These are phyloP conservation scores for Dryocosmus kuriphilus DNA, from an alignment of 2,888 invertebrate genomes.

Conservation along the genomic window DNA sequence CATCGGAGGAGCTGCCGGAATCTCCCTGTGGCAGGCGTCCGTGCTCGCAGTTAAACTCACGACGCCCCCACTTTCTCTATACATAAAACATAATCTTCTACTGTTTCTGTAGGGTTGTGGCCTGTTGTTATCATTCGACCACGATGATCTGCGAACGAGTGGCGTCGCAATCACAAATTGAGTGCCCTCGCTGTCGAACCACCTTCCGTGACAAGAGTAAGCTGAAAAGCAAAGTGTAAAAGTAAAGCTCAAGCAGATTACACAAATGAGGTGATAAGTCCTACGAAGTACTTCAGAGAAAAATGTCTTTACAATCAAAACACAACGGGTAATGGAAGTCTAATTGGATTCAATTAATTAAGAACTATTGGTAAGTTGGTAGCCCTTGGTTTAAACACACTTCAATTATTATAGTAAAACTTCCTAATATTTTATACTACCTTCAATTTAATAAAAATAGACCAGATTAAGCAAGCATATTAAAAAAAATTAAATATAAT, in stretches of 20 bases:
- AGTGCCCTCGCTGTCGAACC: slow-evolving; percentile 88
- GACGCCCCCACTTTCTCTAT: slow-evolving; percentile 81
- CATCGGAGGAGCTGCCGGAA: slow-evolving; percentile 74
- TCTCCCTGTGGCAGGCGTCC: slow-evolving; percentile 75
- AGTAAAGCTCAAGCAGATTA: slow-evolving; percentile 17
- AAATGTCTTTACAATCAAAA: slow-evolving; percentile 4
- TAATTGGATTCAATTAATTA: slow-evolving; percentile 27
- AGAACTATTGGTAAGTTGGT: no score
- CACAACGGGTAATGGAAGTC: neutral
- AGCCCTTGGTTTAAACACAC: no score
- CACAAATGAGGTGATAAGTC: slow-evolving; percentile 2
- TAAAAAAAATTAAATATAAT: no score
- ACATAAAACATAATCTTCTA: slow-evolving; percentile 88
- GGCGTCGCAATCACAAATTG: slow-evolving; percentile 91
- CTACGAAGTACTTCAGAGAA: neutral
- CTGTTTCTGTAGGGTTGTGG: slow-evolving; percentile 75
- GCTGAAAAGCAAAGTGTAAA: slow-evolving; percentile 79
- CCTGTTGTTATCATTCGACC: slow-evolving; percentile 72
- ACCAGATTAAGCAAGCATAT: no score
- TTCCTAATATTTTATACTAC: no score
- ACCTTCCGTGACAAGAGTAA: slow-evolving; percentile 93
- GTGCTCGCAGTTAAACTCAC: slow-evolving; percentile 76
- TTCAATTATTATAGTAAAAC: no score
- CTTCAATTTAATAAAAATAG: no score
- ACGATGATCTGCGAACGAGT: slow-evolving; percentile 81